phyloP scores from a whole-genome alignment of 2,113 vertebrate genomes.

The Murina feae region DNA sequence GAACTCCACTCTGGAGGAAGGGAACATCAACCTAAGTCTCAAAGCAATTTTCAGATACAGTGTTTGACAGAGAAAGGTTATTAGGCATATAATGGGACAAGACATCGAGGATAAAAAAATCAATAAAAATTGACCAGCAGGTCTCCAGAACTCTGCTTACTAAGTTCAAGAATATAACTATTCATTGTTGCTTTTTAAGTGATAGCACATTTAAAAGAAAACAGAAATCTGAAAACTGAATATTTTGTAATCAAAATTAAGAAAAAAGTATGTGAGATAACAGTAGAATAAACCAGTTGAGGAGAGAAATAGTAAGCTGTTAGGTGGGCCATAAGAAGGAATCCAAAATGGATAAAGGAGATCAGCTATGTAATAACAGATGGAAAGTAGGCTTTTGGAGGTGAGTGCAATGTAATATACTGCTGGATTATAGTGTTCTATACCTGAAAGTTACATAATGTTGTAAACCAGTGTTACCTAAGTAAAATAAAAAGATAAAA shows the following conservation, averaged over 20 bases:
- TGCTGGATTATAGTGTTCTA: neutral
- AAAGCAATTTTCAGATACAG: neutral
- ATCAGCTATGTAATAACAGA: neutral
- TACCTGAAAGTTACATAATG: neutral
- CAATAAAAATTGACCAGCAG: neutral
- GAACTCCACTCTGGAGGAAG: neutral
- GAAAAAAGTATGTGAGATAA: neutral
- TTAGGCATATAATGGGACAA: neutral
- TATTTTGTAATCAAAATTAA: conserved; percentile 10
- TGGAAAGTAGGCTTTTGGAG: neutral
- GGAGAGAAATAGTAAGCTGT: neutral
- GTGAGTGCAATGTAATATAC: neutral
- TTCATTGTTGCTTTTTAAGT: neutral
- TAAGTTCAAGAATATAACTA: neutral
- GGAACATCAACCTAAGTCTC: neutral
- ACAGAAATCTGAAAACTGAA: neutral
- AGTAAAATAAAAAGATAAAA: neutral
- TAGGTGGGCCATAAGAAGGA: neutral
- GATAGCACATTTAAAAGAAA: neutral
- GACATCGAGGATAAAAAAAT: neutral
- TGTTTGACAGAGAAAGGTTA: neutral
- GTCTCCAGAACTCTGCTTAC: neutral
- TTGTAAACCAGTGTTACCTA: neutral
- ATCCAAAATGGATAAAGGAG: neutral
- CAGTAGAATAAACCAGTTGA: neutral